Evolutionary conservation across 2,888 invertebrate genomes (phyloP), one percentile per base, ranked within the genome.

Genomic region (Chrysina gloriosa): DNA sequence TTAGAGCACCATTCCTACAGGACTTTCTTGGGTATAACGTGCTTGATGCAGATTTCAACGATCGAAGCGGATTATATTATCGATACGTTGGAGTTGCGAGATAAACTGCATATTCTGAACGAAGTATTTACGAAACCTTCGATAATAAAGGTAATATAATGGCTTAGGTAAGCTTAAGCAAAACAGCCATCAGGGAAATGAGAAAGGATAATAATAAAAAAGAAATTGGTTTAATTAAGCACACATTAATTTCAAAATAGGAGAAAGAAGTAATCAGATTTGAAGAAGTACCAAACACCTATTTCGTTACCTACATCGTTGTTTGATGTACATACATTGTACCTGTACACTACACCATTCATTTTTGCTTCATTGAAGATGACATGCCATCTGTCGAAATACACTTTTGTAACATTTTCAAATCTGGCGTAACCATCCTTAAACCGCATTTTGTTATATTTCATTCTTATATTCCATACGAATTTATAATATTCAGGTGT

Each of bases 21-120:
- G 68, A 91, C 93, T 0, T 99, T 93, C 81, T 92, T 93, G 85
- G 99, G 98, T 0, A 90, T 98, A 64, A 96, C 98, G 0, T 99
- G 98, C 81, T 86, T 99, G 1, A 90, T 99, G 83, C 98, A 99
- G 85, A 93, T 99, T 75, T 95, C 97, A 0, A 94, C 97, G 0
- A 86, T 85, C 4, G 85, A 87, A 11, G 84, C 85, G 1, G 98
- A 99, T 84, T 99, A 93, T 80, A 86, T 99, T 0, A 86, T 99
- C 9, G 99, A 99, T 80, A 90, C 97, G 0, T 83, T 99, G 3
- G 86, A 87, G 0, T 83, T 98, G n/a, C 87, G 98, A 63, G 90
- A 92, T 54, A 90, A 96, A 42, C 84, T 99, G 67, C 88, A 92
- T 74, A 80, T 89, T 54, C 85, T 99, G 0, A 99, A 99, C 82